Evolutionary conservation across 1,140 invertebrate species (phyloP).

Genomic region (Acromyrmex heyeri): DNA sequence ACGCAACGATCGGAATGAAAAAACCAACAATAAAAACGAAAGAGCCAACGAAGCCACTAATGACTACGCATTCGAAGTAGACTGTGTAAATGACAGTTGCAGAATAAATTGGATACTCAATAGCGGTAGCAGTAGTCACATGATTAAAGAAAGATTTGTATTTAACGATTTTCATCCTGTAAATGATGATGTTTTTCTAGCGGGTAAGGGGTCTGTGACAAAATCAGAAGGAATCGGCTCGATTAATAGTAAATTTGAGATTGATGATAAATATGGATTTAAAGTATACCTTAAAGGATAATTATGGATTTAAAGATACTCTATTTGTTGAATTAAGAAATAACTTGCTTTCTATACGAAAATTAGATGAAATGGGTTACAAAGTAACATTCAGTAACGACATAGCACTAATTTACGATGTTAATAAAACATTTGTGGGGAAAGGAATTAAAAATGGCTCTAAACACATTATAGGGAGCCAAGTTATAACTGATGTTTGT

Average conservation of each 20-base stretch:
- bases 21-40: too few relatives aligned
- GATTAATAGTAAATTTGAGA: not conserved
- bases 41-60: not conserved
- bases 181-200: not conserved
- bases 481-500: too few relatives aligned
- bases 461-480: too few relatives aligned
- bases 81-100: not conserved
- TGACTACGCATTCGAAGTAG: not conserved
- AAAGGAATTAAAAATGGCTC: too few relatives aligned
- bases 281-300: not conserved
- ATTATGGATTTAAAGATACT: not conserved
- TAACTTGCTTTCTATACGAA: conserved; percentile 26
- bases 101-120: not conserved
- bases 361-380: not conserved
- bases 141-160: not conserved
- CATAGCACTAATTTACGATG: too few relatives aligned
- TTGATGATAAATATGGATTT: not conserved
- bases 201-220: not conserved
- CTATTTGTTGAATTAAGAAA: conserved; percentile 8
- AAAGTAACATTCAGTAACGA: too few relatives aligned
- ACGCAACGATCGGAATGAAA: not conserved
- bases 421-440: too few relatives aligned
- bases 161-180: not conserved
- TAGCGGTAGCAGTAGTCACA: not conserved
- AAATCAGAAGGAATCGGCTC: not conserved